These are phyloP conservation scores for Drosophila merina DNA, from an alignment of 2,888 invertebrate genomes.

Conservation along the genomic window DNA sequence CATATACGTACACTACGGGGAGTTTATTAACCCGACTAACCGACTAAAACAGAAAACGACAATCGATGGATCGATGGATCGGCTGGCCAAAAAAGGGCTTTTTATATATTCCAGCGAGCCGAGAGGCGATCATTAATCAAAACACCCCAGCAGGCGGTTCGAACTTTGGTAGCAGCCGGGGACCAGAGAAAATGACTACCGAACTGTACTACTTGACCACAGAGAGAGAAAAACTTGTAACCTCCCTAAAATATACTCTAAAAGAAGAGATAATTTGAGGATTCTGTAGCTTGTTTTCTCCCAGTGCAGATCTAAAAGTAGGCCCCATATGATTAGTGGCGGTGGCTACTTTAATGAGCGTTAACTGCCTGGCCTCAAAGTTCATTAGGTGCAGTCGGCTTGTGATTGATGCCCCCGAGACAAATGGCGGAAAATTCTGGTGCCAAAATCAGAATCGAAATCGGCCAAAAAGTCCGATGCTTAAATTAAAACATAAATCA, in stretches of 20 bases:
- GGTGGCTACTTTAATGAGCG: conserved; percentile 76
- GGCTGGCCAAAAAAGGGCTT: conserved; percentile 67
- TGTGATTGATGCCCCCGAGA: conserved; percentile 67
- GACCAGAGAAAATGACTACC: conserved; percentile 56
- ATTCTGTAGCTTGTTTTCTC: not conserved
- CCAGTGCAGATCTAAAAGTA: conserved; percentile 18
- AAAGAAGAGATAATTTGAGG: not conserved
- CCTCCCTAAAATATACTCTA: not conserved
- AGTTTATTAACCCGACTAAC: conserved; percentile 74
- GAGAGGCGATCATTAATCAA: conserved; percentile 69
- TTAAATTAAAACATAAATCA: conserved; percentile 74
- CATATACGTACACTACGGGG: conserved; percentile 58
- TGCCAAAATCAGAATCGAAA: conserved; percentile 59
- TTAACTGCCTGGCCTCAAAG: conserved; percentile 73
- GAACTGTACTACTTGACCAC: conserved; percentile 67
- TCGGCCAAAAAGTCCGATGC: conserved; percentile 40
- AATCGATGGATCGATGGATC: conserved; percentile 22
- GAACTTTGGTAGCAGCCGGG: conserved; percentile 63
- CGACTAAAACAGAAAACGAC: conserved; percentile 40
- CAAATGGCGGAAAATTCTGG: conserved; percentile 60
- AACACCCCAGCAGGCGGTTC: conserved; percentile 74
- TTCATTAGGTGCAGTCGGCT: conserved; percentile 72
- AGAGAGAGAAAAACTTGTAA: conserved; percentile 21
- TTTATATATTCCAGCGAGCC: conserved; percentile 28
- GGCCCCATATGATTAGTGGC: conserved; percentile 69